phyloP scores from a whole-genome alignment of 2,113 vertebrate genomes.

The Macrotus californicus region DNA sequence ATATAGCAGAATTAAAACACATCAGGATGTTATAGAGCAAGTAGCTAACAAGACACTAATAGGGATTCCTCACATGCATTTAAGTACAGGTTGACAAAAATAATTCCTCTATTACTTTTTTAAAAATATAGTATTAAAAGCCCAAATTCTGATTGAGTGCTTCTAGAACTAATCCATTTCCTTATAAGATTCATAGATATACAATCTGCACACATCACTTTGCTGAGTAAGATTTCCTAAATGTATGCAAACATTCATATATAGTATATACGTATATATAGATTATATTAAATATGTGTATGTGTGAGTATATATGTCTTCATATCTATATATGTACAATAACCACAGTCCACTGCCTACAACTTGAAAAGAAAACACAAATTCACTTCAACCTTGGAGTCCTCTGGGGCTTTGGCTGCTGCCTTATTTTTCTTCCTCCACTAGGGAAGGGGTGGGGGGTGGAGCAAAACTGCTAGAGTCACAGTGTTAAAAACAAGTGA shows the following conservation, averaged over 20 bases:
- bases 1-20: not conserved
- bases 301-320: not conserved
- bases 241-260: not conserved
- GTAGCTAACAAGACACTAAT: not conserved
- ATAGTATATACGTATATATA: not conserved
- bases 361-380: not conserved
- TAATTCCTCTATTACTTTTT: not conserved
- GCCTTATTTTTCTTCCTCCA: not conserved
- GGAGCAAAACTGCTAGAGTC: not conserved
- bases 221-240: not conserved
- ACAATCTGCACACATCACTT: not conserved
- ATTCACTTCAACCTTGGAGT: not conserved
- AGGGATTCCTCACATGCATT: not conserved
- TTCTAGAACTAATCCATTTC: not conserved
- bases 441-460: not conserved
- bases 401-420: not conserved
- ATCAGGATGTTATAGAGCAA: not conserved
- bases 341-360: not conserved
- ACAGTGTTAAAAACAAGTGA: conserved; percentile 9
- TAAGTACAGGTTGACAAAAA: conserved; percentile 14
- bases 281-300: not conserved
- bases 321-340: not conserved
- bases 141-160: not conserved
- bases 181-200: not conserved
- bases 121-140: not conserved